Base-by-base conservation (phyloP, 2,888 invertebrate genomes). In the Endomychus coccineus region DNA sequence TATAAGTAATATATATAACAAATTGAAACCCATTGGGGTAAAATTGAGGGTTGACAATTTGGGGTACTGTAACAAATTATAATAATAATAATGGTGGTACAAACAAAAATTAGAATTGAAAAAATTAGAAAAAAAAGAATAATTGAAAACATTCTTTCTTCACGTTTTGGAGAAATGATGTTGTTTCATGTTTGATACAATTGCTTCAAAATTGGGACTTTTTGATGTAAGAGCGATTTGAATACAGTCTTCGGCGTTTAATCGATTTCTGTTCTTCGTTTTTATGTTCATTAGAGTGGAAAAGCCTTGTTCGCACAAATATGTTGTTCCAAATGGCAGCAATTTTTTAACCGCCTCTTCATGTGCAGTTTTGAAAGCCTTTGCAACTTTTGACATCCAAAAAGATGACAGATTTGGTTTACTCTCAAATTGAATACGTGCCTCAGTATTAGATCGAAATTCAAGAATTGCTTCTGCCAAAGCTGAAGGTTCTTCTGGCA, bases 311-410 rank as follows among this genome's bases (percentile, higher is more conserved):
- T n/a, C n/a, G n/a, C n/a, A n/a, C n/a, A n/a, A n/a, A n/a, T n/a
- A n/a, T n/a, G n/a, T n/a, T 25, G 42, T 31, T 31, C 19, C 31
- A 31, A 31, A 31, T 31, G 31, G 7, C 21, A 16, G n/a, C 34
- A 29, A 36, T 29, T 27, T 29, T 28, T 29, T 21, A 36, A 36
- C 29, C 29, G 29, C 29, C 21, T 27, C 29, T 29, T 36, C 29
- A 19, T 47, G 45, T 46, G 49, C 46, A 46, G 43, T 49, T 49
- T 49, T 46, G 43, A 45, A 46, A 49, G 44, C 48, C 39, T 47
- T 50, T 45, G 45, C 46, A 49, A 39, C 47, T 47, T 46, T 44
- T 49, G 40, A 44, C 41, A 47, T 42, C 47, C 45, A 45, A 47
- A 47, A 44, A 40, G 37, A 46, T 42, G 39, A 41, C 43, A 43